A percentile compares a stretch with the other conserved stretches of the same genome.
Evolutionary conservation across 2,797 vertebrate species (phyloP).

Genomic region (Hoplostethus atlanticus): DNA sequence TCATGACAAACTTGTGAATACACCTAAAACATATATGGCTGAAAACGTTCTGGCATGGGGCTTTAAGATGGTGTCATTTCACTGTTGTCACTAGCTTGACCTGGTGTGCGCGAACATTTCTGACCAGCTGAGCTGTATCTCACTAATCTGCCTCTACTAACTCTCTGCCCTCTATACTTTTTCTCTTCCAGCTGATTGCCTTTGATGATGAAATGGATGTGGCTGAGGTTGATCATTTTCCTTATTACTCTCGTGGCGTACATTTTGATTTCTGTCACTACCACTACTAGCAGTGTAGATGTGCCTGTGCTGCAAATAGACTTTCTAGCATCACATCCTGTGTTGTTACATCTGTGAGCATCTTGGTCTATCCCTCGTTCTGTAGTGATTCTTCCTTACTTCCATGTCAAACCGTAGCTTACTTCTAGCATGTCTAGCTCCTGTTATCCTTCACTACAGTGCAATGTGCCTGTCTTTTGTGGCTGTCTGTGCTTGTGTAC

Average conservation of each 20-base stretch:
- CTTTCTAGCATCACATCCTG: slow-evolving; percentile 41
- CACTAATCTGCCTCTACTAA: slow-evolving; percentile 85
- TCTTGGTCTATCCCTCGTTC: background rate
- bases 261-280: slow-evolving; percentile 45
- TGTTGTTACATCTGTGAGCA: slow-evolving; percentile 46
- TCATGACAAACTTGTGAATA: background rate
- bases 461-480: slow-evolving; percentile 40
- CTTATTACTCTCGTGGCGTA: slow-evolving; percentile 65
- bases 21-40: background rate
- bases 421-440: slow-evolving; percentile 40
- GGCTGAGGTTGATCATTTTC: slow-evolving; percentile 93
- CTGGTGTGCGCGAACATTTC: slow-evolving; percentile 31
- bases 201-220: slow-evolving; percentile 98
- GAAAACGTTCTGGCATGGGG: slow-evolving; percentile 10
- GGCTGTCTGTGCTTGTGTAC: slow-evolving; percentile 18
- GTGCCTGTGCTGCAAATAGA: slow-evolving; percentile 57
- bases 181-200: slow-evolving; percentile 92
- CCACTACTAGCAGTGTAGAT: slow-evolving; percentile 63
- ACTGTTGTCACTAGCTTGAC: slow-evolving; percentile 47
- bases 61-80: slow-evolving; percentile 18
- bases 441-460: slow-evolving; percentile 15
- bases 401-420: slow-evolving; percentile 27
- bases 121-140: slow-evolving; percentile 36
- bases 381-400: slow-evolving; percentile 17
- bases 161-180: slow-evolving; percentile 79